Percentiles rank a stretch among this genome's conserved stretches.
phyloP scores from a whole-genome alignment of 2,797 vertebrate species.

The Hippopotamyrus pictus region DNA sequence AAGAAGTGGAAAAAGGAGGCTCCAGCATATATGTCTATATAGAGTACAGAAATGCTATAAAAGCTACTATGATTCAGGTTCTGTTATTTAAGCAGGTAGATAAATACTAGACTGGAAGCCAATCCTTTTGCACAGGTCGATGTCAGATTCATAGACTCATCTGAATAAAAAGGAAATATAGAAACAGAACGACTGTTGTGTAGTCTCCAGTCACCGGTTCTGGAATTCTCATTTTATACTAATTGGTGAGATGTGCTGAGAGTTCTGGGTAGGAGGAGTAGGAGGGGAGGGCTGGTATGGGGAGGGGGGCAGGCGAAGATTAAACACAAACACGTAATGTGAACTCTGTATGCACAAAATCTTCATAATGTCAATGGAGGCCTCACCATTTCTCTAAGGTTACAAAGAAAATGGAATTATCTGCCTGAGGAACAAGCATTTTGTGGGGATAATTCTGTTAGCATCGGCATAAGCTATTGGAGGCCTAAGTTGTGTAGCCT shows the following conservation, averaged over 20 bases:
- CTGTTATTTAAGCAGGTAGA: background rate
- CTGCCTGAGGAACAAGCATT: slow-evolving; percentile 5
- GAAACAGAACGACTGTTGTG: background rate
- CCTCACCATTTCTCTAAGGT: background rate
- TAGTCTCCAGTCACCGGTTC: background rate
- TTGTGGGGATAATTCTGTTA: slow-evolving; percentile 40
- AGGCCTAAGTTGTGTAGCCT: slow-evolving; percentile 37
- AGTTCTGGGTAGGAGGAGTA: background rate
- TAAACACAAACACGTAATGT: background rate
- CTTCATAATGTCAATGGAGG: background rate
- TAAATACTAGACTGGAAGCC: background rate
- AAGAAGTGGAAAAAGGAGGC: background rate
- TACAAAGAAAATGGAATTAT: background rate
- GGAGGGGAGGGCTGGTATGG: background rate
- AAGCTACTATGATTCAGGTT: background rate
- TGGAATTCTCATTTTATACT: background rate
- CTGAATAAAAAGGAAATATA: background rate
- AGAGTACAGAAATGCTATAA: background rate
- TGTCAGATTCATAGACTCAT: background rate
- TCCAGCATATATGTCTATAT: background rate
- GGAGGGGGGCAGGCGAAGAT: background rate
- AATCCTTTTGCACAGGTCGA: background rate
- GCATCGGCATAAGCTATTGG: slow-evolving; percentile 40
- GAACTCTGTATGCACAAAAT: background rate
- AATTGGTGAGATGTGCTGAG: background rate